Base-by-base conservation (phyloP, 2,797 vertebrate species). In the Rhabdophis nuchalis region DNA sequence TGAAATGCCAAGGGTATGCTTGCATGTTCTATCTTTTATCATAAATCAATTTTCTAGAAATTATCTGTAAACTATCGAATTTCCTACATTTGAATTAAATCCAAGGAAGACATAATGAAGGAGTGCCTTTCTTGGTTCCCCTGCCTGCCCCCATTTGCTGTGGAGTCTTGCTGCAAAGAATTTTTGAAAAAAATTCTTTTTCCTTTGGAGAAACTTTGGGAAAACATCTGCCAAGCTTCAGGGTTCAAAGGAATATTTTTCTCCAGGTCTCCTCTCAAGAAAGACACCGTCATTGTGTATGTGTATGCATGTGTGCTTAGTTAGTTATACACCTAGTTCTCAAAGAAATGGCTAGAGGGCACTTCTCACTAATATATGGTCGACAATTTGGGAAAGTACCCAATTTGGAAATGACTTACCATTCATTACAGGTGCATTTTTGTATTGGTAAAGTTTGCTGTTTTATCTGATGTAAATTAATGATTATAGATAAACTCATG, bases 91-190 rank as follows among this genome's bases (percentile, higher is more conserved):
- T 77, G 8, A 77, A 5, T 77, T 77, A 41, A 77, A 77, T 77
- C 32, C 72, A 36, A 41, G 18, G 72, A 77, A 46, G 36, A 77
- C 36, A 77, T 77, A 77, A 77, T 46, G 72, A 77, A 6, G 68
- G 68, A 72, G 10, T 4, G 41, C 72, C 72, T 77, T 41, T 23
- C 20, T 41, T 77, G 9, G 0, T 77, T 41, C n/a, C 14, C 12
- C 10, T n/a, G 7, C 32, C n/a, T 18, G 16, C 2, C 7, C 27
- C 16, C 9, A 1, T 3, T 32, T 5, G 32, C 0, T 0, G 36
- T n/a, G n/a, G n/a, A n/a, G n/a, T 41, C 18, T 41, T 77, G 20
- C 20, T 11, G 32, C 25, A 18, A 36, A 77, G 32, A 20, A 20
- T 32, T 41, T 41, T 77, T 77, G 4, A 32, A 7, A 41, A 4